Evolutionary conservation across 2,797 vertebrate species (phyloP), one percentile per base, ranked within the genome.

Genomic region (Pseudochromis fuscus): DNA sequence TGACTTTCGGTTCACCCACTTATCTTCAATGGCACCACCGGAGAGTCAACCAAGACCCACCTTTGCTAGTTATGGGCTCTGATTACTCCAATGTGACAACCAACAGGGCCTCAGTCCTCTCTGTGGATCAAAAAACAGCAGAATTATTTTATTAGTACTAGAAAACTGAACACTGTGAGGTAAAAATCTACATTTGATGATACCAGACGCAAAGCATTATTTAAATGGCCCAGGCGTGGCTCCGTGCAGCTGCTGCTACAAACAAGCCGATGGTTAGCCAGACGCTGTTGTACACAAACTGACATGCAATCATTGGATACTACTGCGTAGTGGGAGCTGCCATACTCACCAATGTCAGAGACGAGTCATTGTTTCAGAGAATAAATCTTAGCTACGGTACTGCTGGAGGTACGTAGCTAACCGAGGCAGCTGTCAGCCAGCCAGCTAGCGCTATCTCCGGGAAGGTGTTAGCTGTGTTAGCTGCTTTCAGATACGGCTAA

Each of bases 291-390:
- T 48, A 1, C 65, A 65, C 31, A 67, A 68, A 53, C 61, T 37
- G 6, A 24, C 16, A 42, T 11, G 10, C 4, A 53, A 3, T 15
- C 23, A 18, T 19, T 9, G 16, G 2, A 3, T 15, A 53, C 27
- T 46, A 52, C 11, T 3, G 15, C 21, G 30, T 9, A 18, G 15
- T 8, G n/a, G 0, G 23, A 11, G 6, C 4, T 21, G 9, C 5
- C 31, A 16, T n/a, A 90, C 91, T 86, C 80, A 92, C 91, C 85
- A 68, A 33, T 83, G 91, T 92, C 91, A 92, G 82, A 83, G 87
- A 44, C 44, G 23, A 63, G 1, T 67, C 91, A 93, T 92, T 30
- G 66, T 75, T 73, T 40, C 37, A 1, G 42, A 40, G 30, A 40
- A 44, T 37, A 38, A 80, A 72, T 55, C 64, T 51, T 5, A n/a